phyloP scores from a whole-genome alignment of 1,140 invertebrate genomes.

The Aethina tumida region DNA sequence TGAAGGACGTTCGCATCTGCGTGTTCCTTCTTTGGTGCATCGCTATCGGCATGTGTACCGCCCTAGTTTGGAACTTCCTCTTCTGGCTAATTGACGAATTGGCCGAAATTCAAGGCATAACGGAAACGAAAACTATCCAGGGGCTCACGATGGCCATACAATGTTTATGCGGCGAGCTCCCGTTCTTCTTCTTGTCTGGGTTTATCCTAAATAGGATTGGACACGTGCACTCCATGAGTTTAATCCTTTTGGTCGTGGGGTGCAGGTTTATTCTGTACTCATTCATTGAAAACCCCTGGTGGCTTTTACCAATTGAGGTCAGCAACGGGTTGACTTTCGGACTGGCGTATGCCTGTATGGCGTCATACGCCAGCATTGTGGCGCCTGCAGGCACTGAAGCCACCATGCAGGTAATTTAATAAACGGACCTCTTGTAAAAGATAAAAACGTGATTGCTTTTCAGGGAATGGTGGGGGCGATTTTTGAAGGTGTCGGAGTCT shows the following conservation, averaged over 20 bases:
- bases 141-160: conserved; percentile 69
- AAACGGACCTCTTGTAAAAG: background rate
- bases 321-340: conserved; percentile 82
- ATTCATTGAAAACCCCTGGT: conserved; percentile 68
- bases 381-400: conserved; percentile 78
- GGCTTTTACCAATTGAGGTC: conserved; percentile 72
- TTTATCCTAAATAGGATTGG: conserved; percentile 72
- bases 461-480: conserved; percentile 74
- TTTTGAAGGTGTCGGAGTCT: conserved; percentile 77
- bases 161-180: conserved; percentile 78
- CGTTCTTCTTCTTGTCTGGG: conserved; percentile 80
- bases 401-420: conserved; percentile 57
- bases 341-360: conserved; percentile 80
- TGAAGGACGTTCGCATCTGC: conserved; percentile 51
- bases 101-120: conserved; percentile 35
- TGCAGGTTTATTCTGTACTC: conserved; percentile 77
- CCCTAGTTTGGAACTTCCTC: conserved; percentile 80
- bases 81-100: conserved; percentile 74
- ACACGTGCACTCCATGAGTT: conserved; percentile 69
- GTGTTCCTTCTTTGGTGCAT: conserved; percentile 71
- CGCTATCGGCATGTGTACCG: conserved; percentile 72
- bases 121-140: conserved; percentile 69
- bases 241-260: conserved; percentile 67
- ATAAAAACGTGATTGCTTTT: conserved; percentile 11
- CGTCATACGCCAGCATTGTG: conserved; percentile 76